A percentile compares a stretch with the other conserved stretches of the same genome.
Conservation (phyloP, 2,113 vertebrate genomes). For the Crocuta crocuta region DNA sequence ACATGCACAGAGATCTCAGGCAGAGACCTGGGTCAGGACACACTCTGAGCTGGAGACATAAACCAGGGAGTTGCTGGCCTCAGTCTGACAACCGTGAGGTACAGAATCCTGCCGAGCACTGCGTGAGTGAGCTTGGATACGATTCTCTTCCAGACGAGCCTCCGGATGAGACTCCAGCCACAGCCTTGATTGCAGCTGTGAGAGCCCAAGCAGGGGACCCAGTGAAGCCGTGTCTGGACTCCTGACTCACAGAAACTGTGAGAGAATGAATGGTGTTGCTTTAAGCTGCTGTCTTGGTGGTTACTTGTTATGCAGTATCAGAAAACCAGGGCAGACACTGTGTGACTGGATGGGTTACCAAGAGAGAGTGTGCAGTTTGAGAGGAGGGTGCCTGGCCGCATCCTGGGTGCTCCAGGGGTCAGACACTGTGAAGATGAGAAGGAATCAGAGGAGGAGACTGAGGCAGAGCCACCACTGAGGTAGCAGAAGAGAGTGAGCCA, state of each 20-base stretch:
- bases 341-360: too few species aligned
- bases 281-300: neutral
- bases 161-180: neutral
- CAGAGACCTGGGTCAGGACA: too few species aligned
- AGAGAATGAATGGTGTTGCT: too few species aligned
- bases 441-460: neutral
- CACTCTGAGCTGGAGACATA: neutral
- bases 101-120: neutral
- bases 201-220: neutral
- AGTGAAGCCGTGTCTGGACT: neutral
- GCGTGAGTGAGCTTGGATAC: too few species aligned
- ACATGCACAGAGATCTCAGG: rapidly evolving
- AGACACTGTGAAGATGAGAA: too few species aligned
- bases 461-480: neutral
- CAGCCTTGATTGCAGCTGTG: rapidly evolving
- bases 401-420: neutral
- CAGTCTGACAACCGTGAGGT: neutral
- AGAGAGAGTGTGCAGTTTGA: too few species aligned
- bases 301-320: neutral
- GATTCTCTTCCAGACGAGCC: neutral
- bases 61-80: neutral
- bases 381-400: rapidly evolving
- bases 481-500: neutral
- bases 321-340: neutral
- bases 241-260: too few species aligned